Evolutionary conservation across 1,140 invertebrate species (phyloP).

Genomic region (Drosophila arawakana): DNA sequence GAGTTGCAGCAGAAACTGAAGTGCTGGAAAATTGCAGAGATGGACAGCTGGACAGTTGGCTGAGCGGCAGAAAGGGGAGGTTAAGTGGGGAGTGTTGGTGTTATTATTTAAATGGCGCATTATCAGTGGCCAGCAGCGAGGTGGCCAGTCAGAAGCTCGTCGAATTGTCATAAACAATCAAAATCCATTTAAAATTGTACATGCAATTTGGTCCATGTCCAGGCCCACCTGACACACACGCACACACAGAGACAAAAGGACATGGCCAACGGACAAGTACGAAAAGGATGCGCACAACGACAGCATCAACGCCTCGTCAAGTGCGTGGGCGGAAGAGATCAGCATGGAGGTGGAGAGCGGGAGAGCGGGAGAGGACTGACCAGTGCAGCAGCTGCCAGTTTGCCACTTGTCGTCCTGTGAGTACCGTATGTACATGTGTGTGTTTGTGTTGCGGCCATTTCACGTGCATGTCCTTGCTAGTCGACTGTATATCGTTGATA

Average conservation of each 20-base stretch:
- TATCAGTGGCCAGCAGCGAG: slow-evolving; percentile 74
- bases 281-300: slow-evolving; percentile 43
- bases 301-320: slow-evolving; percentile 59
- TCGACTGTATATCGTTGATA: slow-evolving; percentile 78
- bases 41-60: not conserved
- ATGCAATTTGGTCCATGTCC: slow-evolving; percentile 66
- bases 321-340: slow-evolving; percentile 26
- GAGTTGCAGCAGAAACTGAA: not conserved
- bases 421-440: slow-evolving; percentile 37
- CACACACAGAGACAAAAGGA: slow-evolving; percentile 28
- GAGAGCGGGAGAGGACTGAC: not conserved
- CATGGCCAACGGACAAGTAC: slow-evolving; percentile 48
- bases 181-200: slow-evolving; percentile 83
- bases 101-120: slow-evolving; percentile 79
- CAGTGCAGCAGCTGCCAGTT: slow-evolving; percentile 41
- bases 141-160: slow-evolving; percentile 67
- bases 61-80: not conserved
- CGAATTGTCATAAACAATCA: slow-evolving; percentile 82
- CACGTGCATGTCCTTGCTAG: slow-evolving; percentile 15
- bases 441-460: slow-evolving; percentile 40
- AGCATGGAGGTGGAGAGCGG: not conserved
- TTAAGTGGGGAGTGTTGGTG: slow-evolving; percentile 13
- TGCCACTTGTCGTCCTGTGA: slow-evolving; percentile 47
- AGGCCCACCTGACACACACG: slow-evolving; percentile 2
- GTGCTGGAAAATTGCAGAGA: not conserved